A percentile compares a stretch with the other conserved stretches of the same genome.
Conservation (phyloP, 2,797 vertebrate genomes). For the Prionace glauca region DNA sequence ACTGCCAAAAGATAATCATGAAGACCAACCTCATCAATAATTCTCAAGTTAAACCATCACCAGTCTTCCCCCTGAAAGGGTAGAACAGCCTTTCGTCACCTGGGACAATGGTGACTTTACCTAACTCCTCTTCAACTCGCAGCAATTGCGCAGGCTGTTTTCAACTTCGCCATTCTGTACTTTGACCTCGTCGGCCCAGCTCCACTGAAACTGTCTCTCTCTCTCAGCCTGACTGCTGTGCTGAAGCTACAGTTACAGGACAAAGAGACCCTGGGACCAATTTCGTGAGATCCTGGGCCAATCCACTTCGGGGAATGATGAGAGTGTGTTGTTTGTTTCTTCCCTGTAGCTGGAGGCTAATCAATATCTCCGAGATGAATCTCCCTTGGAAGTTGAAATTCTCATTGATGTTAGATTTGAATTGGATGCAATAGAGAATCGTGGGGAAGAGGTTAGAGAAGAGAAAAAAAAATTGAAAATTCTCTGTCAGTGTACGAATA, state of each 20-base stretch:
- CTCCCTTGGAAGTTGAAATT: not conserved
- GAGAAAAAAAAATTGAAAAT: not conserved
- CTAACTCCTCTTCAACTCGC: not conserved
- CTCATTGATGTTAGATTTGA: not conserved
- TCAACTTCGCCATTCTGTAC: no score
- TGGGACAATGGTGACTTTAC: no score
- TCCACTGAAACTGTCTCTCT: not conserved
- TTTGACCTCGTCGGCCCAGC: no score
- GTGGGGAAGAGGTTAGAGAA: not conserved
- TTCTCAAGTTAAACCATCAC: no score
- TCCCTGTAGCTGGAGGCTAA: not conserved
- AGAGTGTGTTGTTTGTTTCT: not conserved
- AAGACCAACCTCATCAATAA: no score
- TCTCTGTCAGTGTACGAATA: not conserved
- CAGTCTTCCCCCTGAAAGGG: no score
- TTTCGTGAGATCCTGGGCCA: not conserved
- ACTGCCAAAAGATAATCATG: no score
- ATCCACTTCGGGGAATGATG: not conserved
- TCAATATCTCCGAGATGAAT: not conserved
- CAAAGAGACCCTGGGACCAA: not conserved
- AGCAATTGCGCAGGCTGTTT: not conserved
- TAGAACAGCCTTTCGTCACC: no score
- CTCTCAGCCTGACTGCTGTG: not conserved
- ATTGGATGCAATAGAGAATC: not conserved
- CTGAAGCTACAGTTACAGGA: not conserved